Base-by-base conservation (phyloP, 2,888 invertebrate species). In the Acrobasis suavella region DNA sequence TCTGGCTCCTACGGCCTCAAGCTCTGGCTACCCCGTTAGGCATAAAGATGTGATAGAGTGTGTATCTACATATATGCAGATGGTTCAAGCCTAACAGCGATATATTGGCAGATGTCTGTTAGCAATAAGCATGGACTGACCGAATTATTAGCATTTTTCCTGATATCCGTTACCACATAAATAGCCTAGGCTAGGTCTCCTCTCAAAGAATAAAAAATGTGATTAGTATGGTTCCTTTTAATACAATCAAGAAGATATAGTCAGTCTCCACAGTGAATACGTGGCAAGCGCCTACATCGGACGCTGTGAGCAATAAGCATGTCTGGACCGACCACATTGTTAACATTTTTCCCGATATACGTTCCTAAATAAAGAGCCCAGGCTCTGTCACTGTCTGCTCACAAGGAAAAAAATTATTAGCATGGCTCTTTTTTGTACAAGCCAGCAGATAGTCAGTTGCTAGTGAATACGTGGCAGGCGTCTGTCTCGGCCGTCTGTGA, bases 91-190 rank as follows among this genome's bases (percentile, higher is more conserved):
- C 7, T 7, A 7, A 6, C 8, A 32, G 52, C 14, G n/a, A 60
- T 58, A 54, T 62, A 52, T 54, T 66, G 62, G 64, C 60, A 62
- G 46, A 49, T 49, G 80, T 77, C 69, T 75, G 74, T 72, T 79
- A 76, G 80, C 84, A 86, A 87, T 84, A 83, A 84, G 82, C 75
- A 75, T 78, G 73, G 74, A 69, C 72, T 76, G 80, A 85, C 84
- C 81, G 81, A 86, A 83, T 82, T 80, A 81, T 80, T 81, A 72
- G 72, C 84, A 87, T 87, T 83, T 82, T 82, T 84, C 80, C 82
- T 77, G 73, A 74, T 80, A 78, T 81, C 80, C 79, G 78, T 81
- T 83, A 81, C 73, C 77, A 81, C 77, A 82, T 78, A 7, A 5
- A 32, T 6, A 32, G 32, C 32, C 8, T 8, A 8, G 32, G 7